Percentiles rank a stretch among this genome's conserved stretches.
phyloP scores from a whole-genome alignment of 1,140 invertebrate species.

The Portunus trituberculatus region DNA sequence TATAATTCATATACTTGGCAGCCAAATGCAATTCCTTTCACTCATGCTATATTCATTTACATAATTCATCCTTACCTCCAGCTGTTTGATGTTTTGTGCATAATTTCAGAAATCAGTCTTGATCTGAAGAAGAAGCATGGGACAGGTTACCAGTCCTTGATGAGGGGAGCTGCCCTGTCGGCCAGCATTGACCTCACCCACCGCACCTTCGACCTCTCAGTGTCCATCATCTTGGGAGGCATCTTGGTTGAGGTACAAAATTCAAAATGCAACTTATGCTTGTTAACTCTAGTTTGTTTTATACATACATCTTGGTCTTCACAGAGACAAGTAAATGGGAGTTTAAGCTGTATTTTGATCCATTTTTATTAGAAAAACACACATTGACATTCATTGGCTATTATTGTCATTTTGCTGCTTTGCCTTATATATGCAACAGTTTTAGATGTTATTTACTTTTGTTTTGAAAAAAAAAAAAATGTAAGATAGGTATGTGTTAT shows the following conservation, averaged over 20 bases:
- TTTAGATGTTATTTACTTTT: too few relatives aligned
- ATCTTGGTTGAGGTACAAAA: conserved; percentile 58
- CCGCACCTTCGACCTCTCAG: conserved; percentile 58
- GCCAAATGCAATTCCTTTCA: background rate
- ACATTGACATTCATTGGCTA: too few relatives aligned
- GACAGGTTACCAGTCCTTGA: conserved; percentile 17
- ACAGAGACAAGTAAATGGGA: background rate
- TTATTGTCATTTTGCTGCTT: too few relatives aligned
- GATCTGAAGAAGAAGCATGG: conserved; percentile 53
- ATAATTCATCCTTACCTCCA: background rate
- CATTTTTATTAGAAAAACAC: too few relatives aligned
- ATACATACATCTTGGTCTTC: too few relatives aligned
- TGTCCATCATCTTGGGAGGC: conserved; percentile 56
- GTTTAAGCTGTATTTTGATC: background rate
- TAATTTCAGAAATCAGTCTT: conserved; percentile 58
- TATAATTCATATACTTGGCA: too few relatives aligned
- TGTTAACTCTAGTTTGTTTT: too few relatives aligned
- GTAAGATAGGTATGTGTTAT: too few relatives aligned
- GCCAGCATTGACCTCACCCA: conserved; percentile 52
- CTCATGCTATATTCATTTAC: background rate
- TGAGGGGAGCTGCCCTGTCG: conserved; percentile 54
- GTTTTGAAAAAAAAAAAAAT: too few relatives aligned
- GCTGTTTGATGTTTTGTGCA: background rate
- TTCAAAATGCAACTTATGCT: too few relatives aligned
- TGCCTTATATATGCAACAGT: too few relatives aligned